Conservation (phyloP, 1,140 invertebrate genomes). For the Heliconius hermathena region DNA sequence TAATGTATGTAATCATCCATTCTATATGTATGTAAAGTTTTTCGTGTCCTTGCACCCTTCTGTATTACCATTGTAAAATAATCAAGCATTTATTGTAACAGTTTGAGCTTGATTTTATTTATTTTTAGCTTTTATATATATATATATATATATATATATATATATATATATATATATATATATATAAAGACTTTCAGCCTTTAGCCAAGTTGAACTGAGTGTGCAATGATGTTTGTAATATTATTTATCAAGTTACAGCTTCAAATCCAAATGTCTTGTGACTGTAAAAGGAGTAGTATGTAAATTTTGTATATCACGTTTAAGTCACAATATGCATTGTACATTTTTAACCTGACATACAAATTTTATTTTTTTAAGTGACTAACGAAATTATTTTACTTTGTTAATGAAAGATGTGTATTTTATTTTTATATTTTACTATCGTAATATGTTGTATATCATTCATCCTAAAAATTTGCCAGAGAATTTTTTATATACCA, state of each 20-base stretch:
- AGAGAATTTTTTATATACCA: conserved; percentile 26
- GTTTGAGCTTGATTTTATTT: conserved; percentile 6
- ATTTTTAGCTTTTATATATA: background rate
- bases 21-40: conserved; percentile 23
- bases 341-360: background rate
- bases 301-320: conserved; percentile 5
- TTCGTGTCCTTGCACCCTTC: conserved; percentile 24
- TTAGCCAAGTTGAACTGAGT: background rate
- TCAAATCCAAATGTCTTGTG: background rate
- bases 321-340: background rate
- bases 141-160: background rate
- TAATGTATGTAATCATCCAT: conserved; percentile 26
- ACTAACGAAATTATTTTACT: conserved; percentile 26
- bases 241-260: background rate
- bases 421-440: conserved; percentile 46
- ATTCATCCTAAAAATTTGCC: conserved; percentile 23
- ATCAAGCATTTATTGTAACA: conserved; percentile 22
- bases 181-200: background rate
- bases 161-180: background rate
- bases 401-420: conserved; percentile 44
- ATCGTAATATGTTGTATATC: conserved; percentile 19
- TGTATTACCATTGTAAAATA: conserved; percentile 17
- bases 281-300: background rate
- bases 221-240: background rate
- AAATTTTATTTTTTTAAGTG: background rate